A percentile compares a stretch with the other conserved stretches of the same genome.
phyloP scores from a whole-genome alignment of 1,140 invertebrate genomes.

The Gryon sp. region DNA sequence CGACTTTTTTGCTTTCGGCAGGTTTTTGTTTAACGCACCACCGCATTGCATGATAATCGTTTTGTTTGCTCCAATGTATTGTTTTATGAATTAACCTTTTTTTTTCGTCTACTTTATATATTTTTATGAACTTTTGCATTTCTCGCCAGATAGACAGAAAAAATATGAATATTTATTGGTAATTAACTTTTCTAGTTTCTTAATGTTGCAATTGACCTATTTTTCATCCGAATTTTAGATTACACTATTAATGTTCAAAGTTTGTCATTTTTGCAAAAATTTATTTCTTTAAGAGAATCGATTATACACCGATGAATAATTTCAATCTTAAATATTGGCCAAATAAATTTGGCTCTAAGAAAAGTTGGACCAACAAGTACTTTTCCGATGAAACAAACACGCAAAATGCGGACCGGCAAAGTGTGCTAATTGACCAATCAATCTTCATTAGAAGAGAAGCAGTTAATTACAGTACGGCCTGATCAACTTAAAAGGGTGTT shows the following conservation, averaged over 20 bases:
- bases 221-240: too few relatives aligned
- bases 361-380: conserved; percentile 58
- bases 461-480: conserved; percentile 73
- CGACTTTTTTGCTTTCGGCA: conserved; percentile 31
- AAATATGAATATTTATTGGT: too few relatives aligned
- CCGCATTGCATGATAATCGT: conserved; percentile 32
- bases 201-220: too few relatives aligned
- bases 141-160: too few relatives aligned
- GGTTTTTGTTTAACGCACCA: conserved; percentile 9
- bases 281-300: too few relatives aligned
- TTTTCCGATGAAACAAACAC: conserved; percentile 64
- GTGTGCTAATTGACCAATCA: conserved; percentile 73
- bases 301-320: too few relatives aligned
- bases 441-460: conserved; percentile 74
- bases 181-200: too few relatives aligned
- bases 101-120: neutral
- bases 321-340: too few relatives aligned
- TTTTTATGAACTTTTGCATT: too few relatives aligned
- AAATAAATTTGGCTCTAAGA: too few relatives aligned
- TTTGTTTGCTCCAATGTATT: conserved; percentile 17
- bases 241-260: too few relatives aligned
- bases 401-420: conserved; percentile 61
- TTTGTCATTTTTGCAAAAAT: too few relatives aligned
- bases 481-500: conserved; percentile 56
- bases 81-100: conserved; percentile 25